Evolutionary conservation across 1,140 invertebrate genomes (phyloP).

Genomic region (Eriocheir sinensis): DNA sequence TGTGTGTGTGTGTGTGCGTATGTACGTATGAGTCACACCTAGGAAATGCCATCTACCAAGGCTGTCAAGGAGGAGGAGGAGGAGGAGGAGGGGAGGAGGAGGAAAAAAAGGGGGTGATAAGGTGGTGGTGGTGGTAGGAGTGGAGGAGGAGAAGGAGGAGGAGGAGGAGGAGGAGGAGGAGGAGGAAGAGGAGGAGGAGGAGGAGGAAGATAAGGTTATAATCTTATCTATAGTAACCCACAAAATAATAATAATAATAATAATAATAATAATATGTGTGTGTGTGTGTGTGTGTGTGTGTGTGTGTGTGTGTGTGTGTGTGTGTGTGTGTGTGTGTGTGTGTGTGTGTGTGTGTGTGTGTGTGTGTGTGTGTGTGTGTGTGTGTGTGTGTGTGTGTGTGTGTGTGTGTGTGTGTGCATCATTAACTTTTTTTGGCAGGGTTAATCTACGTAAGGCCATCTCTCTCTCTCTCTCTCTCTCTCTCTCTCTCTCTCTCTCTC

Average conservation of each 20-base stretch:
- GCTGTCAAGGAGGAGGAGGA: background rate
- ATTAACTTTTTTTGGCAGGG: background rate
- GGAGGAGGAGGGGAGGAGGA: background rate
- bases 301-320: no score
- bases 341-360: conserved; percentile 10
- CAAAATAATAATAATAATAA: no score
- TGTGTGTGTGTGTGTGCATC: background rate
- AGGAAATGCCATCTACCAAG: no score
- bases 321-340: no score
- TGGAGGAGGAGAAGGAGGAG: background rate
- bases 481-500: background rate
- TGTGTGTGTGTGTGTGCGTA: conserved; percentile 3
- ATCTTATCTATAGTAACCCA: no score
- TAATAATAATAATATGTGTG: no score
- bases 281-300: no score
- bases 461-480: conserved; percentile 32
- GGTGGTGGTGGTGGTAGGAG: background rate
- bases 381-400: conserved; percentile 18
- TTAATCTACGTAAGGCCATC: background rate
- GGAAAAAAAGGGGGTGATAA: background rate
- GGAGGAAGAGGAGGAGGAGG: no score
- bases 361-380: conserved; percentile 51
- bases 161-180: background rate
- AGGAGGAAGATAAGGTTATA: no score
- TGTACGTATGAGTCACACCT: background rate